phyloP scores from a whole-genome alignment of 1,140 invertebrate species.

The Wiebesia pumilae region DNA sequence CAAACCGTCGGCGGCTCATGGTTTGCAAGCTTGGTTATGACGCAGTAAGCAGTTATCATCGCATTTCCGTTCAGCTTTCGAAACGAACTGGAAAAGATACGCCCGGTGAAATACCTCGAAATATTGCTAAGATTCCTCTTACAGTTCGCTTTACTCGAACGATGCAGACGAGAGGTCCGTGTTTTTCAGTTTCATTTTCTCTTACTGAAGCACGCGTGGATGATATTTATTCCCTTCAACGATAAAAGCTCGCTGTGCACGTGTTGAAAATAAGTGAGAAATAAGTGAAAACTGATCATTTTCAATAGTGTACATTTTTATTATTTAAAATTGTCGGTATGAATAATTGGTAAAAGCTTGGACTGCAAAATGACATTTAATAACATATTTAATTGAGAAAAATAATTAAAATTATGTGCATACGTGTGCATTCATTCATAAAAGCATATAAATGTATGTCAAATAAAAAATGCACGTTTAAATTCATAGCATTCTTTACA shows the following conservation, averaged over 20 bases:
- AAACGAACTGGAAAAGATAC: slow-evolving; percentile 56
- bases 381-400: too few relatives aligned
- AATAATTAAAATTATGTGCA: too few relatives aligned
- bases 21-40: slow-evolving; percentile 59
- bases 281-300: neutral
- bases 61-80: slow-evolving; percentile 54
- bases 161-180: neutral
- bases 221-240: slow-evolving; percentile 6
- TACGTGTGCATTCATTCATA: too few relatives aligned
- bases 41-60: slow-evolving; percentile 59
- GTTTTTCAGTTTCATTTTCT: neutral
- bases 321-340: neutral
- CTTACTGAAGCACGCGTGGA: neutral
- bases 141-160: neutral
- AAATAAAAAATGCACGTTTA: too few relatives aligned
- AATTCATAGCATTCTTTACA: too few relatives aligned
- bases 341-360: too few relatives aligned
- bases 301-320: neutral
- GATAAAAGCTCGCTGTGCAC: neutral
- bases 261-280: neutral
- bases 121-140: slow-evolving; percentile 37
- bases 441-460: too few relatives aligned
- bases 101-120: slow-evolving; percentile 15
- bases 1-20: slow-evolving; percentile 48
- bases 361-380: too few relatives aligned